Evolutionary conservation across 2,797 vertebrate species (phyloP).

Genomic region (Hydrophis major): DNA sequence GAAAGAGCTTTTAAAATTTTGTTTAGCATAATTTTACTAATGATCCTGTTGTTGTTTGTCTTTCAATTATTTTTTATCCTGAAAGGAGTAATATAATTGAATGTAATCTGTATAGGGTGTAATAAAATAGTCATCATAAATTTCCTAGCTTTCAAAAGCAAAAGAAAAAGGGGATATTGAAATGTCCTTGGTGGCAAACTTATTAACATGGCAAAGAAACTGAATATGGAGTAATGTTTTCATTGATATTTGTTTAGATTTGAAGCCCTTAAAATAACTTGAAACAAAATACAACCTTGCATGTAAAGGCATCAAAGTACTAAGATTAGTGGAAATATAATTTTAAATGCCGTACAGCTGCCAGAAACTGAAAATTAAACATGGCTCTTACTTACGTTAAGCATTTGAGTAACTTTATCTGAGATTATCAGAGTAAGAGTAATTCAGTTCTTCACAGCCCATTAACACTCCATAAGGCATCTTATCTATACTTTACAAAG

Average conservation of each 20-base stretch:
- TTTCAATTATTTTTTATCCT: not conserved
- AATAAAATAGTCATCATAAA: not conserved
- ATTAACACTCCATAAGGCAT: constrained; percentile 5
- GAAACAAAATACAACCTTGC: not conserved
- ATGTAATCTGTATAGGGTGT: not conserved
- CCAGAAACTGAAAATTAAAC: constrained; percentile 6
- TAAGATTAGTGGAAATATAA: not conserved
- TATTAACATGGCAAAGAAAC: not conserved
- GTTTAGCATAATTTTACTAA: not conserved
- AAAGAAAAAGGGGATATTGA: not conserved
- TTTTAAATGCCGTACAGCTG: not conserved
- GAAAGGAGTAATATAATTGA: not conserved
- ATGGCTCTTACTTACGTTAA: not conserved
- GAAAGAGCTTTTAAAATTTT: not conserved
- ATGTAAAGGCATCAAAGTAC: not conserved
- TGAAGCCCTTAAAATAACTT: not conserved
- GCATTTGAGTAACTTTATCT: constrained; percentile 9
- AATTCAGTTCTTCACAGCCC: constrained; percentile 14
- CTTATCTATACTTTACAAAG: constrained; percentile 12
- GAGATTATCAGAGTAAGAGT: not conserved
- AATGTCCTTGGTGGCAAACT: not conserved
- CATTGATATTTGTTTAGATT: not conserved
- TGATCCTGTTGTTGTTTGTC: not conserved
- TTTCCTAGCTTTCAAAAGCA: not conserved
- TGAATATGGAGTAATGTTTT: not conserved